Percentiles rank a stretch among this genome's conserved stretches.
phyloP scores from a whole-genome alignment of 2,888 invertebrate species.

The Linnaemya vulpina region DNA sequence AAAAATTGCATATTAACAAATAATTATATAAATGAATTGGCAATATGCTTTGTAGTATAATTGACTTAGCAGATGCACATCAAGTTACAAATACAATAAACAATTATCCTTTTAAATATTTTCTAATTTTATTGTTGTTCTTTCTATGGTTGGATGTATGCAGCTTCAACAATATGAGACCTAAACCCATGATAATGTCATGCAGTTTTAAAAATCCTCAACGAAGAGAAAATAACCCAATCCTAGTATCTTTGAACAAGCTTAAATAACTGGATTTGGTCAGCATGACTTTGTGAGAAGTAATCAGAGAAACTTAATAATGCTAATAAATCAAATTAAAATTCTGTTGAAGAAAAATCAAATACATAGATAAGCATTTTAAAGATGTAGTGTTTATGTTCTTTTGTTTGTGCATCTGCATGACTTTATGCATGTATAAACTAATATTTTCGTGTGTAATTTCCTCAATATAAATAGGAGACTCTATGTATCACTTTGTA shows the following conservation, averaged over 20 bases:
- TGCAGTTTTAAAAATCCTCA: constrained; percentile 40
- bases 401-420: neutral
- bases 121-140: constrained; percentile 10
- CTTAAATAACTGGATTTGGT: constrained; percentile 33
- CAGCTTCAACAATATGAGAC: constrained; percentile 22
- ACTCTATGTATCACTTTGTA: too few relatives aligned
- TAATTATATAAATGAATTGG: constrained; percentile 53
- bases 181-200: constrained; percentile 46
- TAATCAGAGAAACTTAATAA: constrained; percentile 59
- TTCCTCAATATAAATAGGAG: too few relatives aligned
- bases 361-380: constrained; percentile 36
- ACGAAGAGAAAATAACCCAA: constrained; percentile 40
- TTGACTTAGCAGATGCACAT: neutral
- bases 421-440: neutral
- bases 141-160: neutral
- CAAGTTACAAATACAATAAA: neutral
- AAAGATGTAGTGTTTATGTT: neutral
- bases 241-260: constrained; percentile 33
- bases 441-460: neutral
- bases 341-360: constrained; percentile 52
- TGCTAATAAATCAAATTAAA: constrained; percentile 66
- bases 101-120: neutral
- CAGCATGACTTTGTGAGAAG: constrained; percentile 59
- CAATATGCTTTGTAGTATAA: constrained; percentile 28
- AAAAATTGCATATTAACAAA: constrained; percentile 34